Evolutionary conservation across 2,888 invertebrate species (phyloP).

Genomic region (Shargacucullia verbasci): DNA sequence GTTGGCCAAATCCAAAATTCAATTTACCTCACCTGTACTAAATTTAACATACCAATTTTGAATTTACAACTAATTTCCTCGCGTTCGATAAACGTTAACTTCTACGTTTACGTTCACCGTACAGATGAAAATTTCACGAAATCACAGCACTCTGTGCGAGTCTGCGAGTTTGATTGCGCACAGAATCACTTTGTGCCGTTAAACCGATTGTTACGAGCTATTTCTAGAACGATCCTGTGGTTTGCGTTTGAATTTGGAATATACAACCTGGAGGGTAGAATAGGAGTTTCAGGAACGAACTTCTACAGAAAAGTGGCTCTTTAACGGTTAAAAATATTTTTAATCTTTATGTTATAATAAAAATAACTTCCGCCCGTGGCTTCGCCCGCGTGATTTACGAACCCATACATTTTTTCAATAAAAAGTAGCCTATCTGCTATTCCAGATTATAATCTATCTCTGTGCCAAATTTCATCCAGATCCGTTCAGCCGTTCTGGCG

Average conservation of each 20-base stretch:
- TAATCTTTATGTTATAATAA: no score
- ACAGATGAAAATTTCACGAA: constrained; percentile 66
- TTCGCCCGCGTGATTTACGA: no score
- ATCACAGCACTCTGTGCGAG: constrained; percentile 47
- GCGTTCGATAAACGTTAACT: constrained; percentile 70
- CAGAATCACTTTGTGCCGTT: constrained; percentile 65
- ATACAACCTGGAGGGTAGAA: constrained; percentile 8
- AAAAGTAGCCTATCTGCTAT: no score
- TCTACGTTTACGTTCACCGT: constrained; percentile 59
- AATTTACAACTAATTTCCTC: constrained; percentile 68
- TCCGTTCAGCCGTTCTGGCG: no score
- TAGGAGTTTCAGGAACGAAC: no score
- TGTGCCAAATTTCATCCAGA: no score
- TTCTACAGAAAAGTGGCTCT: no score
- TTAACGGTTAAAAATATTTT: no score
- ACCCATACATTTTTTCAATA: no score
- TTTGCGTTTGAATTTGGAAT: constrained; percentile 46
- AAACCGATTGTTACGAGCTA: constrained; percentile 67
- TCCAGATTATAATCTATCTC: no score
- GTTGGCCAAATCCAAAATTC: constrained; percentile 49
- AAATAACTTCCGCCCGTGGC: no score
- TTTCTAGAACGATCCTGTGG: constrained; percentile 54
- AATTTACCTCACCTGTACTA: constrained; percentile 53
- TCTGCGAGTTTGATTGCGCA: constrained; percentile 62
- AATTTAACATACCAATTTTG: constrained; percentile 55